Evolutionary conservation across 2,797 vertebrate species (phyloP).

Genomic region (Halcyon smyrnensis): DNA sequence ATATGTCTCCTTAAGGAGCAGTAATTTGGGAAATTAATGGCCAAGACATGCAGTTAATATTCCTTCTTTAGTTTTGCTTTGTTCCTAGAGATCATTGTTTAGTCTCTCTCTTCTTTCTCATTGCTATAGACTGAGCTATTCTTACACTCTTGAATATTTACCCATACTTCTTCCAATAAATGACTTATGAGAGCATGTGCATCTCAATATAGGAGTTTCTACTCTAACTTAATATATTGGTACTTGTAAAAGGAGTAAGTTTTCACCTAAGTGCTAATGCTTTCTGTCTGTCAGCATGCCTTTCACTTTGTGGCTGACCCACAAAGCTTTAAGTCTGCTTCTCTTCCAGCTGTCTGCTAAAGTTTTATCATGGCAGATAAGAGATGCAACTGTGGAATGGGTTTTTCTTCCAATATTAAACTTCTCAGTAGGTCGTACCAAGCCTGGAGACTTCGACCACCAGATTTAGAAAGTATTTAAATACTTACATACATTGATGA

Average conservation of each 20-base stretch:
- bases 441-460: background rate
- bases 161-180: background rate
- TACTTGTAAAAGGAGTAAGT: background rate
- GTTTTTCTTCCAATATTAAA: background rate
- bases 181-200: background rate
- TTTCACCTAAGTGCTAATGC: conserved; percentile 29
- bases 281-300: background rate
- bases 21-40: background rate
- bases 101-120: background rate
- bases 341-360: conserved; percentile 22
- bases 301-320: conserved; percentile 34
- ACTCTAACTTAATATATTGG: conserved; percentile 5
- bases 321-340: conserved; percentile 42
- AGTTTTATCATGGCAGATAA: conserved; percentile 10
- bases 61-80: background rate
- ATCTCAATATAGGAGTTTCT: background rate
- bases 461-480: background rate
- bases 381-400: background rate
- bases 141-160: background rate
- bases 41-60: background rate
- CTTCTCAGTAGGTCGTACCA: background rate
- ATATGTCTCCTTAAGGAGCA: background rate
- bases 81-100: background rate
- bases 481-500: background rate
- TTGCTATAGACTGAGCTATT: background rate